Evolutionary conservation across 2,888 invertebrate genomes (phyloP).

Genomic region (Protophormia terraenovae): DNA sequence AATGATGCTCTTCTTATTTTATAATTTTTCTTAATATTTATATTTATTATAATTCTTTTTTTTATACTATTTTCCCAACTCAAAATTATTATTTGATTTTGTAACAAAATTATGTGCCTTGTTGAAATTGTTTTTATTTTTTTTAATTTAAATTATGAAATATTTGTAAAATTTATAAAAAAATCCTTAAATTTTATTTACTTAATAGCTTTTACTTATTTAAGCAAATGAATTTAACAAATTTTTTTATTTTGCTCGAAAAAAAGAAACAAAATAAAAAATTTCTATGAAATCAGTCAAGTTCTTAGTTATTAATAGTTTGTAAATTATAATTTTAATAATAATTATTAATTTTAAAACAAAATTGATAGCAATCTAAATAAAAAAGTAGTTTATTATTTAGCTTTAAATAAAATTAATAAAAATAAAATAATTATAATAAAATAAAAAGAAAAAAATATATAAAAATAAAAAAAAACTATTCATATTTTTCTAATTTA

Average conservation of each 20-base stretch:
- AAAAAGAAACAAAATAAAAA: slow-evolving; percentile 8
- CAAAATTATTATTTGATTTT: neutral
- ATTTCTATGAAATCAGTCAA: slow-evolving; percentile 65
- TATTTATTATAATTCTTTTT: slow-evolving; percentile 38
- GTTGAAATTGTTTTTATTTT: neutral
- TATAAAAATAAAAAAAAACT: neutral
- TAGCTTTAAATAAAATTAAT: slow-evolving; percentile 6
- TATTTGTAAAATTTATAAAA: neutral
- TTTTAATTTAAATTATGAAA: neutral
- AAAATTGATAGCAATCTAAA: slow-evolving; percentile 7
- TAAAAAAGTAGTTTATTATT: slow-evolving; percentile 2
- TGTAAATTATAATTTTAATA: slow-evolving; percentile 41
- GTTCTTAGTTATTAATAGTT: slow-evolving; percentile 65
- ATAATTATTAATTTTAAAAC: slow-evolving; percentile 24
- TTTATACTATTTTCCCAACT: neutral
- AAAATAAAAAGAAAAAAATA: neutral
- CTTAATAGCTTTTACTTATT: slow-evolving; percentile 18
- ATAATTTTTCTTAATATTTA: slow-evolving; percentile 40
- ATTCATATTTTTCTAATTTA: too few relatives aligned
- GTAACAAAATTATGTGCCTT: slow-evolving; percentile 38
- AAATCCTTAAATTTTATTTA: neutral
- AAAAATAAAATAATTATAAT: neutral
- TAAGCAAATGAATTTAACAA: neutral
- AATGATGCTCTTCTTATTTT: slow-evolving; percentile 42
- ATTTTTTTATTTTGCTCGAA: neutral